A percentile compares a stretch with the other conserved stretches of the same genome.
Evolutionary conservation across 2,797 vertebrate species (phyloP).

Genomic region (Lagocephalus sceleratus): DNA sequence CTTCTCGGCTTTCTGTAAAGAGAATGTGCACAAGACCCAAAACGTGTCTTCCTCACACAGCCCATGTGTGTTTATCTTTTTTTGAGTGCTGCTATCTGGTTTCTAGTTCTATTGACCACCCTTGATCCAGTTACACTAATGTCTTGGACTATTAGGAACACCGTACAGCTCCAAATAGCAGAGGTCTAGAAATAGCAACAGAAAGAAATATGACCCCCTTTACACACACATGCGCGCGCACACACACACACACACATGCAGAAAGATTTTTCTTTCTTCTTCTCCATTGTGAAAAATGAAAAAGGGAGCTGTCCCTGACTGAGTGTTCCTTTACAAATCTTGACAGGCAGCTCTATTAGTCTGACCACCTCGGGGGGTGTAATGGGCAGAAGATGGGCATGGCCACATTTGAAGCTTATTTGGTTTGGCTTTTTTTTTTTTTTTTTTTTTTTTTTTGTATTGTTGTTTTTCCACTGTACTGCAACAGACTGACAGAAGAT

Average conservation of each 20-base stretch:
- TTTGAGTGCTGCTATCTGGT: conserved; percentile 1
- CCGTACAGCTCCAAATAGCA: conserved; percentile 24
- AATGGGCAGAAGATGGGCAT: conserved; percentile 7
- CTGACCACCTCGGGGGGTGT: conserved; percentile 17
- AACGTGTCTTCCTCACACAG: background rate
- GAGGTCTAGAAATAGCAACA: conserved; percentile 41
- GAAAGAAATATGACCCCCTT: conserved; percentile 25
- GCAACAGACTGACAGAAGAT: too few species aligned
- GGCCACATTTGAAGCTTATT: conserved; percentile 3
- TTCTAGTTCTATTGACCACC: conserved; percentile 14
- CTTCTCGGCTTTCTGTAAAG: background rate
- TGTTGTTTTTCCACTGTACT: too few species aligned
- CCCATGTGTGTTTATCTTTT: background rate
- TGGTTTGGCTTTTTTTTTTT: conserved; percentile 1
- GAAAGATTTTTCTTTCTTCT: conserved; percentile 38
- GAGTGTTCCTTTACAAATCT: conserved; percentile 17
- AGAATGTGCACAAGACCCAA: background rate
- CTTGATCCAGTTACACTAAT: conserved; percentile 1
- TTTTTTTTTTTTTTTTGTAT: background rate
- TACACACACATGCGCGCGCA: too few species aligned
- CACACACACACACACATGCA: background rate
- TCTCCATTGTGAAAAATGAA: conserved; percentile 22
- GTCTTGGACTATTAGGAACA: conserved; percentile 17
- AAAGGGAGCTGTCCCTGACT: conserved; percentile 32
- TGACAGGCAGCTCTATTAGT: conserved; percentile 34